These are phyloP conservation scores for Echinarachnius parma DNA, from an alignment of 53 echinoderm and acorn worm genomes.

Conservation along the genomic window DNA sequence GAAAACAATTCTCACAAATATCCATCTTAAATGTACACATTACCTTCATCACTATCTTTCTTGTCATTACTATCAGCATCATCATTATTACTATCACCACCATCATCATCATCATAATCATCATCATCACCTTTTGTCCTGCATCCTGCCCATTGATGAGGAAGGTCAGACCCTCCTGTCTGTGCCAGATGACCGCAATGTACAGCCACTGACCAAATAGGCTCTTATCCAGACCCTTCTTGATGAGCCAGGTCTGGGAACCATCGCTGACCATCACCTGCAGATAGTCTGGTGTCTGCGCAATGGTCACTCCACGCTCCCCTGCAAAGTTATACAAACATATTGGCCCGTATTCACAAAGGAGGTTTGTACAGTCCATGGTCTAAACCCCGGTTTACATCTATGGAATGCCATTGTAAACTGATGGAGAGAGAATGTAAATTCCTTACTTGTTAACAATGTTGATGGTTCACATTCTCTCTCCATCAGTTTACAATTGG, in stretches of 20 bases:
- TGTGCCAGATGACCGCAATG: conserved; percentile 56
- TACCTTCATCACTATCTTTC: background rate
- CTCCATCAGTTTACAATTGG: too few species aligned
- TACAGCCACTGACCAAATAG: conserved; percentile 66
- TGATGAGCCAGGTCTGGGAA: conserved; percentile 40
- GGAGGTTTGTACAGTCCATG: too few species aligned
- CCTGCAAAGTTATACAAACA: conserved; percentile 12
- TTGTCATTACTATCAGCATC: too few species aligned
- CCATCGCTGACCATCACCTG: conserved; percentile 62
- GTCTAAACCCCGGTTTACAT: too few species aligned
- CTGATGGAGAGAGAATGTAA: too few species aligned
- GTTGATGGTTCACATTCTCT: too few species aligned
- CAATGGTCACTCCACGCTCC: conserved; percentile 64
- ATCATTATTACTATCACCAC: too few species aligned
- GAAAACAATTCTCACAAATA: too few species aligned
- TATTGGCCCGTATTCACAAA: too few species aligned
- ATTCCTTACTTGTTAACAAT: too few species aligned
- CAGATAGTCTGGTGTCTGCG: conserved; percentile 57
- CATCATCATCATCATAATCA: too few species aligned
- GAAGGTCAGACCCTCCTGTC: conserved; percentile 46
- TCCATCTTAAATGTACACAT: background rate
- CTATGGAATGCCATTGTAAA: too few species aligned
- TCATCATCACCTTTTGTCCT: conserved; percentile 55
- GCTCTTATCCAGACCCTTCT: conserved; percentile 32
- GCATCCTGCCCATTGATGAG: conserved; percentile 57